Base-by-base conservation (phyloP, 2,888 invertebrate genomes). In the Ormia ochracea region DNA sequence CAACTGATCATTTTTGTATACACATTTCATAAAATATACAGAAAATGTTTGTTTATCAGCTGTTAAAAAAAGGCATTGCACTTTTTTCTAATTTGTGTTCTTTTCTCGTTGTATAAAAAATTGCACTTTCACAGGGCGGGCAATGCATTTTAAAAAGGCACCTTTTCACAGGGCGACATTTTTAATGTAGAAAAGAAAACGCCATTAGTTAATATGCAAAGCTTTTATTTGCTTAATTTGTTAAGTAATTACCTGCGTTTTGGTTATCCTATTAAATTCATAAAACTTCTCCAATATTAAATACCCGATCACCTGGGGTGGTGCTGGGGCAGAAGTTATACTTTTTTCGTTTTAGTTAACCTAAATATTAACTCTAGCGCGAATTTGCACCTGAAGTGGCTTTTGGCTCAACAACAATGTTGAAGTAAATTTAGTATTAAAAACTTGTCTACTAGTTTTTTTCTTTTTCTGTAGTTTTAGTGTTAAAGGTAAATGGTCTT, bases 401-500 rank as follows among this genome's bases (percentile, higher is more conserved):
- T 21, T 54, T 26, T 52, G 23, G n/a, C 52, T 52, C 14, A 52
- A n/a, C 23, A n/a, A 10, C 52, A 43, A 28, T 26, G 43, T 52
- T 3, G 10, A 26, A 45, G 28, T 26, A 12, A 33, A 31, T 50
- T 36, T 36, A 9, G 58, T 48, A 50, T 41, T 50, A 50, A 41
- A 48, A 59, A 50, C 14, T 48, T 41, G 36, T 48, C 56, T 68
- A 26, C 12, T 12, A 17, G 50, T 38, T 19, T 43, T 10, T 70
- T 72, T 50, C 69, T 58, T 4, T 61, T 43, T 9, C 41, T 36
- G 14, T 43, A 36, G 17, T 68, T 48, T 36, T 59, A 65, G 21
- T 41, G 38, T 59, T 69, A n/a, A 66, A 56, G 59, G 54, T 56
- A 66, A 56, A 63, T 63, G 52, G 59, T 33, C 54, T 54, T 59